Evolutionary conservation across 2,113 vertebrate genomes (phyloP), one percentile per base, ranked within the genome.

Genomic region (Coturnix japonica): DNA sequence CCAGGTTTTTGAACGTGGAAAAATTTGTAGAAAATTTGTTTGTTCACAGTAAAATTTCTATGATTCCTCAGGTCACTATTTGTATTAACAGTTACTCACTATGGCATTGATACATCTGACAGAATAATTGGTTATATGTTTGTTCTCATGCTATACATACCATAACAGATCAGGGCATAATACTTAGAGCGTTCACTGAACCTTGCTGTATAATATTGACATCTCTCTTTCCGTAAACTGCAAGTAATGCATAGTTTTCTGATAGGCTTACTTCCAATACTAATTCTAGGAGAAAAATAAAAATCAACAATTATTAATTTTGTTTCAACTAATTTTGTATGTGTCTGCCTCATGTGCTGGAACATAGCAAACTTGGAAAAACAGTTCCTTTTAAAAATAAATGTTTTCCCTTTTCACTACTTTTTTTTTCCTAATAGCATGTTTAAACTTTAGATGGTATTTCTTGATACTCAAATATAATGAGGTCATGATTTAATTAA

Each of bases 191-290:
- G 95, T 91, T 97, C 93, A 67, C 97, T 98, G 95, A 98, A 98
- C 91, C 96, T 98, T 91, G 97, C 97, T 95, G 96, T 96, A 74
- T 98, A 98, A 97, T 97, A 98, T 65, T 98, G 98, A 93, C 98
- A 98, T 93, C 98, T 98, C 93, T 98, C 96, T 97, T 97, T 98
- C 84, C 98, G 98, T 95, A 98, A 96, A 96, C 97, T 96, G 93
- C 98, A 98, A 94, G 97, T 98, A 93, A 98, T 96, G 82, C 98
- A 98, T 89, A 97, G 96, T 82, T 98, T 98, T 70, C 92, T 95
- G 53, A 95, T 71, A 94, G 96, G 94, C 82, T 87, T 85, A 87
- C 84, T 96, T 97, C 97, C 95, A 95, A 96, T 96, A 81, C 88
- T 97, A 97, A 98, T 98, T 97, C 98, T 98, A 96, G 96, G 83